These are phyloP conservation scores for Nymphalis polychloros DNA, from an alignment of 2,888 invertebrate species.

Conservation along the genomic window DNA sequence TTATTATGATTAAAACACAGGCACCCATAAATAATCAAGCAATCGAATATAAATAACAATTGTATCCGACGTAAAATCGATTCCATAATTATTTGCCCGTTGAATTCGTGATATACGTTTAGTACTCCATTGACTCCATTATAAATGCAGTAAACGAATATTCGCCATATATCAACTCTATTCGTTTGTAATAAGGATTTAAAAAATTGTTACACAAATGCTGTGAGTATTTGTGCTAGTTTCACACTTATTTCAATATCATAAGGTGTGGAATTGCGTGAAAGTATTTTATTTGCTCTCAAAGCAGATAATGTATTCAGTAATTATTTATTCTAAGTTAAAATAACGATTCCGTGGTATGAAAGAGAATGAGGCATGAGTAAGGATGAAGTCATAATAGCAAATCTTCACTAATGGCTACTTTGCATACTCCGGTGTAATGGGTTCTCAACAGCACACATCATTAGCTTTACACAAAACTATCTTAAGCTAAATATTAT, in stretches of 20 bases:
- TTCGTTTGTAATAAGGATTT: slow-evolving; percentile 4
- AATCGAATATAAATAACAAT: slow-evolving; percentile 26
- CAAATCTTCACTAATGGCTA: slow-evolving; percentile 20
- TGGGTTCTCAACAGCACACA: slow-evolving; percentile 1
- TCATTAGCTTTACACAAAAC: background rate
- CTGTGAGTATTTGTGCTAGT: background rate
- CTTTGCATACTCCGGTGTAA: slow-evolving; percentile 16
- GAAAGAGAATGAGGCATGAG: slow-evolving; percentile 32
- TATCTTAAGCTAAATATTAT: background rate
- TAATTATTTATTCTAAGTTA: slow-evolving; percentile 39
- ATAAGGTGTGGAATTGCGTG: background rate
- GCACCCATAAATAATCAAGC: slow-evolving; percentile 18
- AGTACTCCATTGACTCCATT: slow-evolving; percentile 21
- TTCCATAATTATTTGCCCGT: slow-evolving; percentile 29
- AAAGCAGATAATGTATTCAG: slow-evolving; percentile 37
- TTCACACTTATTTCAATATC: slow-evolving; percentile 1
- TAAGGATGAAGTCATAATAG: slow-evolving; percentile 19
- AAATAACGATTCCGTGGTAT: slow-evolving; percentile 33
- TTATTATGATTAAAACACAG: slow-evolving; percentile 1
- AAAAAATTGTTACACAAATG: background rate
- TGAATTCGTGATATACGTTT: slow-evolving; percentile 26
- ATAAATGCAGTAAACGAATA: slow-evolving; percentile 15
- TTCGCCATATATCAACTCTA: slow-evolving; percentile 4
- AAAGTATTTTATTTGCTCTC: slow-evolving; percentile 14
- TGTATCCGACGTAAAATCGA: slow-evolving; percentile 23